Evolutionary conservation across 1,140 invertebrate genomes (phyloP).

Genomic region (Drosophila punjabiensis): DNA sequence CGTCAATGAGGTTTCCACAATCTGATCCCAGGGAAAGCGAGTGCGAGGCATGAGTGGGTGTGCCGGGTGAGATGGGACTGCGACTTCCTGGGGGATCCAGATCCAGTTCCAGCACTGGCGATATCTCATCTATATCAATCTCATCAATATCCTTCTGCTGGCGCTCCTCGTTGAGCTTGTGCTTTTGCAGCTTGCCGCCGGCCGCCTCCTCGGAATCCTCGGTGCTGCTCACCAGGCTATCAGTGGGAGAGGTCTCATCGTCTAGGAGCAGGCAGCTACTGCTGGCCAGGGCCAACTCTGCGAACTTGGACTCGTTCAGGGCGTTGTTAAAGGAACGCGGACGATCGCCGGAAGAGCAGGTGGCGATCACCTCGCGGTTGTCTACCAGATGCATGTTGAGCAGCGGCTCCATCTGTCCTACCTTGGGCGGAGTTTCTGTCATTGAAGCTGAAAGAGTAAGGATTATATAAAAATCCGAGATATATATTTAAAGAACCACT

Average conservation of each 20-base stretch:
- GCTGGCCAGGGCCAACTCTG: conserved; percentile 90
- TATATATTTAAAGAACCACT: conserved; percentile 20
- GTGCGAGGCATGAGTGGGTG: conserved; percentile 91
- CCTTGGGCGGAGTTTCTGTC: conserved; percentile 59
- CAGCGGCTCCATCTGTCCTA: conserved; percentile 45
- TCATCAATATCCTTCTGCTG: conserved; percentile 80
- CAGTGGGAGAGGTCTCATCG: conserved; percentile 92
- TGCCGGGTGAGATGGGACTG: conserved; percentile 88
- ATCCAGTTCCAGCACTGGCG: conserved; percentile 72
- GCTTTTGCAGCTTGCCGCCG: conserved; percentile 84
- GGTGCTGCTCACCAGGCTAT: conserved; percentile 90
- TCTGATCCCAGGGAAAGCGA: conserved; percentile 89
- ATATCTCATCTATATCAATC: conserved; percentile 80
- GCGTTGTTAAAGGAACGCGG: conserved; percentile 87
- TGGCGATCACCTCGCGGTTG: conserved; percentile 53
- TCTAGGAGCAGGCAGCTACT: conserved; percentile 89
- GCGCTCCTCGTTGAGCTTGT: conserved; percentile 76
- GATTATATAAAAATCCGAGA: not conserved
- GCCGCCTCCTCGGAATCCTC: conserved; percentile 87
- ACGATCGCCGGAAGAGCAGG: conserved; percentile 47
- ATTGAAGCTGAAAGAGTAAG: conserved; percentile 58
- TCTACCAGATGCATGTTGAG: conserved; percentile 72
- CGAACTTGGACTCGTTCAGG: conserved; percentile 89
- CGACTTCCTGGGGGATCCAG: conserved; percentile 44
- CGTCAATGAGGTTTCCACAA: conserved; percentile 92